These are phyloP conservation scores for Pomacea canaliculata DNA, from an alignment of 2,888 invertebrate species.

Conservation along the genomic window DNA sequence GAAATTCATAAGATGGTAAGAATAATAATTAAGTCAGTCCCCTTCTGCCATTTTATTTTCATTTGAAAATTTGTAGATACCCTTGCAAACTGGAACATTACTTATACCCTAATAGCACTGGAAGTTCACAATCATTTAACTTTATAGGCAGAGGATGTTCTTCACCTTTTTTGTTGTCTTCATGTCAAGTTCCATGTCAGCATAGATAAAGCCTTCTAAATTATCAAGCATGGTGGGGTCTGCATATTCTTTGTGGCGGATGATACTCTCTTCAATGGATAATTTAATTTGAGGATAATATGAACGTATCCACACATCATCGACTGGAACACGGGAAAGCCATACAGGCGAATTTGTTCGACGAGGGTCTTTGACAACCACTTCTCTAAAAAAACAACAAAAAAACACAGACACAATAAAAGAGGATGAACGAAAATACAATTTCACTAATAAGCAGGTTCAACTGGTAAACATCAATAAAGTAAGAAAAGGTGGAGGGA, in stretches of 20 bases:
- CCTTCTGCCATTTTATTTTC: no score
- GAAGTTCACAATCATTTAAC: no score
- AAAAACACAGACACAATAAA: neutral
- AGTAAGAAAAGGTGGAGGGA: no score
- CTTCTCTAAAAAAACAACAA: neutral
- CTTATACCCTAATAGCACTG: no score
- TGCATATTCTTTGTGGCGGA: conserved; percentile 58
- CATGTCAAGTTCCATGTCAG: conserved; percentile 54
- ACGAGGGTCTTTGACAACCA: conserved; percentile 1
- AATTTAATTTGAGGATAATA: conserved; percentile 48
- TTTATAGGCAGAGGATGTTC: no score
- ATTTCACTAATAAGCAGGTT: neutral
- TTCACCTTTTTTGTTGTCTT: conserved; percentile 62
- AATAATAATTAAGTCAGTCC: no score
- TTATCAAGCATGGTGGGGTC: conserved; percentile 61
- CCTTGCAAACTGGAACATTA: no score
- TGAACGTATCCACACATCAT: conserved; percentile 59
- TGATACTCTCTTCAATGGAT: conserved; percentile 48
- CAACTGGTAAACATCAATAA: no score
- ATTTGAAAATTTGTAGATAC: no score
- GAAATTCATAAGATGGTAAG: no score
- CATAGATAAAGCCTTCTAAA: conserved; percentile 50
- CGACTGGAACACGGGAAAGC: conserved; percentile 40
- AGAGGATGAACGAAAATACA: neutral
- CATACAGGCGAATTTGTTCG: conserved; percentile 6